Percentiles rank a stretch among this genome's conserved stretches.
Conservation (phyloP, 1,140 invertebrate species). For the Zophobas morio region DNA sequence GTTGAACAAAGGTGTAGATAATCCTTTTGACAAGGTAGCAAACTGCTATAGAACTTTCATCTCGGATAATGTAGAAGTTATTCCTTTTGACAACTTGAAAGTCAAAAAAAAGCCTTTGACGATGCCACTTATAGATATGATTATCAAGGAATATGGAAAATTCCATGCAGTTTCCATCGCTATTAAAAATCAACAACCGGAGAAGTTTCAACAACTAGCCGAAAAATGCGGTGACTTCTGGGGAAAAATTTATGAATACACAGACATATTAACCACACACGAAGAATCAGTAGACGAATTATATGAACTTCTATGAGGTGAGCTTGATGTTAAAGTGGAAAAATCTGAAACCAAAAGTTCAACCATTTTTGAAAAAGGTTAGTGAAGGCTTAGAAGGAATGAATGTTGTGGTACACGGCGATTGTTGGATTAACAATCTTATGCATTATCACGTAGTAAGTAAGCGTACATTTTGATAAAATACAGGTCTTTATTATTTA, state of each 20-base stretch:
- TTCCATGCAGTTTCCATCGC: conserved; percentile 71
- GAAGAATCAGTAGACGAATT: conserved; percentile 18
- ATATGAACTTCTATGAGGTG: conserved; percentile 42
- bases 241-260: conserved; percentile 61
- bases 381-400: conserved; percentile 62
- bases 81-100: conserved; percentile 61
- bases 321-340: conserved; percentile 43
- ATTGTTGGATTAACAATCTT: conserved; percentile 59
- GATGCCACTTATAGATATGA: conserved; percentile 65
- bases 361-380: conserved; percentile 66
- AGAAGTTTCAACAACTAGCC: conserved; percentile 55
- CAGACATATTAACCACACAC: not conserved
- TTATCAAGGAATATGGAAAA: conserved; percentile 69
- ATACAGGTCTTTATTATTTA: not conserved
- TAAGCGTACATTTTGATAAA: conserved; percentile 1
- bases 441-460: conserved; percentile 57
- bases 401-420: conserved; percentile 53
- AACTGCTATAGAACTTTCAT: too few relatives aligned
- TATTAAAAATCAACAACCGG: conserved; percentile 65
- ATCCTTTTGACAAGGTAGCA: conserved; percentile 53
- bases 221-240: conserved; percentile 42
- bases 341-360: conserved; percentile 29
- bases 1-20: not conserved
- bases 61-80: too few relatives aligned
- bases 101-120: conserved; percentile 66